Evolutionary conservation across 2,888 invertebrate genomes (phyloP).

Genomic region (Dichetophora obliterata): DNA sequence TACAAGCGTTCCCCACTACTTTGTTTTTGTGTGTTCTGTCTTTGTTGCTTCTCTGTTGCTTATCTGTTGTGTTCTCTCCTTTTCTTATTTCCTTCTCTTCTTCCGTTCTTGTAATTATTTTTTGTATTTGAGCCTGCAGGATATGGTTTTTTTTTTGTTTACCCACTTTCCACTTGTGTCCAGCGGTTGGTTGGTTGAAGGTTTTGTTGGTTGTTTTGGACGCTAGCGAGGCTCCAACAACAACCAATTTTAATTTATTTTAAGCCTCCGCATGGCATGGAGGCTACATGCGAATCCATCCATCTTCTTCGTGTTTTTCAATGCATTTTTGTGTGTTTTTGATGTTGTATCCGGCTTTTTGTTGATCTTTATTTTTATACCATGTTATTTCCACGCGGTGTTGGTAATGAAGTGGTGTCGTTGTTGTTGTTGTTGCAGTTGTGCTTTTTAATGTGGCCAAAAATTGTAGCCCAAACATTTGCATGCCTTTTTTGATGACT

Average conservation of each 20-base stretch:
- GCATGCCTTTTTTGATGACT: neutral
- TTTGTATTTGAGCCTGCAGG: neutral
- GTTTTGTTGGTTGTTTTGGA: neutral
- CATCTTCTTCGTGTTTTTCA: constrained; percentile 55
- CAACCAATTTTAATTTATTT: neutral
- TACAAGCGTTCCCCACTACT: neutral
- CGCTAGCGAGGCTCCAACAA: neutral
- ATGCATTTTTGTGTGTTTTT: constrained; percentile 47
- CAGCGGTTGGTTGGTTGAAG: neutral
- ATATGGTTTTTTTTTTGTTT: too few species aligned
- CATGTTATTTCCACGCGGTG: too few species aligned
- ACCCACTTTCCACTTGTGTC: neutral
- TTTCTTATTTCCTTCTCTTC: neutral
- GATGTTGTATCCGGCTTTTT: neutral
- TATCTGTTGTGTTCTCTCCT: neutral
- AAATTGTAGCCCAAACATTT: neutral
- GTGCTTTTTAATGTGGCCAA: constrained; percentile 9
- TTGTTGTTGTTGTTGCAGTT: constrained; percentile 33
- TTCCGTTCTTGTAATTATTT: neutral
- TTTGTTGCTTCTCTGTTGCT: neutral
- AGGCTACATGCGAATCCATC: constrained; percentile 54
- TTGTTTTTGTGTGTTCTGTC: neutral
- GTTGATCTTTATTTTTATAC: too few species aligned
- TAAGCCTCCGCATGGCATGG: constrained; percentile 40
- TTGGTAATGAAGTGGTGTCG: constrained; percentile 24